Evolutionary conservation across 2,888 invertebrate species (phyloP), one percentile per base, ranked within the genome.

Genomic region (Synanthedon myopaeformis): DNA sequence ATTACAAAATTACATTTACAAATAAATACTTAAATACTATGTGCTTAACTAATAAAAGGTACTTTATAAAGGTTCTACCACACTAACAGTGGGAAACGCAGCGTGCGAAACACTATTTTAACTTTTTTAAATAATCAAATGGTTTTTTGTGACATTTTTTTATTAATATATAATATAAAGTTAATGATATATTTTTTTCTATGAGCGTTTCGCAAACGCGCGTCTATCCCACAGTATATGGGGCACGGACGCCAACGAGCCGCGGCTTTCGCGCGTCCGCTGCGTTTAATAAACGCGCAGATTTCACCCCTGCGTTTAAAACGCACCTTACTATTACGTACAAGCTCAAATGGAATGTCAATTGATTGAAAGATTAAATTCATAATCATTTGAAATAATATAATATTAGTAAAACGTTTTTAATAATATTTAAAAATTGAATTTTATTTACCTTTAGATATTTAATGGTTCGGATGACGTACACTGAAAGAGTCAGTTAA

Each of bases 11-110:
- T 77, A 78, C 67, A 72, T 63, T 75, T 77, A 82, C 71, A 69
- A 86, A 86, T 87, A 87, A 87, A 87, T 87, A 87, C 86, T 86
- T 86, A 86, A 48, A 55, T 42, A 48, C 78, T 82, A 80, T 61
- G 67, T 55, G 69, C 64, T 72, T 77, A 76, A 74, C 68, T 65
- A 64, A 76, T 67, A 80, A 85, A 86, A 87, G 87, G 87, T 87
- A 87, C 86, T 76, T 84, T 79, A 76, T 77, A 76, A 76, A 76
- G 72, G 74, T 78, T 73, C 74, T 76, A 67, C 63, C 64, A 73
- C 73, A 74, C 74, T 58, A 58, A 60, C 54, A 62, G 74, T 69
- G 70, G 65, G 70, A 79, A 74, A 82, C 79, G 82, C 76, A 59
- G 75, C 75, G 76, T 62, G 73, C 63, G 74, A 81, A 82, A 82